Conservation (phyloP, 2,797 vertebrate genomes). For the Liparis tanakae region DNA sequence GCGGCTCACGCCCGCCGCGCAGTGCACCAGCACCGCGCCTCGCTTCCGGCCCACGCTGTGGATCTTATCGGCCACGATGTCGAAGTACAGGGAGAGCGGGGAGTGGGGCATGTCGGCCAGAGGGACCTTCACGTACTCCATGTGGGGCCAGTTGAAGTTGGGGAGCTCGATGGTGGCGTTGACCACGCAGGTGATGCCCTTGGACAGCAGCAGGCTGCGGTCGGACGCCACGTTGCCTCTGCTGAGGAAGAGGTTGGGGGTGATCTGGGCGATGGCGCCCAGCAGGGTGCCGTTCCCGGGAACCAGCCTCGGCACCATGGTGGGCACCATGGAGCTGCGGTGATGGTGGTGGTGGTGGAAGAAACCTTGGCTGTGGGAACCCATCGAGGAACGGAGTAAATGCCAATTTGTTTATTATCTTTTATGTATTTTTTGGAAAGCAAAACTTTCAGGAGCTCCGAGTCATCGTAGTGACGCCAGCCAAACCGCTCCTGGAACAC, state of each 20-base stretch:
- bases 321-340: slow-evolving; percentile 79
- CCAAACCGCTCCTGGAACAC: slow-evolving; percentile 72
- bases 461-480: slow-evolving; percentile 60
- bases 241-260: slow-evolving; percentile 94
- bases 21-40: slow-evolving; percentile 94
- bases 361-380: slow-evolving; percentile 93
- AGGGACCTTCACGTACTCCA: slow-evolving; percentile 96
- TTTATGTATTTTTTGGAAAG: neutral
- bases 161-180: slow-evolving; percentile 98
- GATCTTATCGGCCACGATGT: slow-evolving; percentile 96
- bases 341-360: slow-evolving; percentile 81
- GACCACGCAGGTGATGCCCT: slow-evolving; percentile 96
- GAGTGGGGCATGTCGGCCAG: slow-evolving; percentile 96
- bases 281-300: slow-evolving; percentile 86
- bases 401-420: slow-evolving; percentile 2
- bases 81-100: slow-evolving; percentile 95
- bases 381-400: slow-evolving; percentile 83
- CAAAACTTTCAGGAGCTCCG: slow-evolving; percentile 66
- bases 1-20: slow-evolving; percentile 94
- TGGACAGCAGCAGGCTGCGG: slow-evolving; percentile 93
- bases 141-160: slow-evolving; percentile 97
- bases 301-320: slow-evolving; percentile 89
- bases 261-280: slow-evolving; percentile 95
- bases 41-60: slow-evolving; percentile 94
- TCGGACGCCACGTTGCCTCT: slow-evolving; percentile 95